Evolutionary conservation across 2,888 invertebrate genomes (phyloP).

Genomic region (Abrostola tripartita): DNA sequence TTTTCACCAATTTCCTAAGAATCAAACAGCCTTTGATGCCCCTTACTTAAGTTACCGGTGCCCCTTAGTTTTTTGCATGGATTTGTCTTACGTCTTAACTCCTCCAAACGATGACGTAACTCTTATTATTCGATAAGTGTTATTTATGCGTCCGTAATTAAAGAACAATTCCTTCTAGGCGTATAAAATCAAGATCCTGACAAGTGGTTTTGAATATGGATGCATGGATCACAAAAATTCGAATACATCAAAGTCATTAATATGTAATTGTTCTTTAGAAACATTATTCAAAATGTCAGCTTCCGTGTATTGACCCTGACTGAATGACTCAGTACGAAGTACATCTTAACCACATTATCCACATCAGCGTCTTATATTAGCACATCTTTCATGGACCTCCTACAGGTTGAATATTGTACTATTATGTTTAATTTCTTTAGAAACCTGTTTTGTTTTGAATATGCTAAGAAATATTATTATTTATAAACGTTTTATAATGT

Average conservation of each 20-base stretch:
- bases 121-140: conserved; percentile 4
- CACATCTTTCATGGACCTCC: not conserved
- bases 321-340: not conserved
- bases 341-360: conserved; percentile 11
- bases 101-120: conserved; percentile 8
- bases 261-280: conserved; percentile 25
- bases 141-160: conserved; percentile 16
- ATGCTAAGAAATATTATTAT: conserved; percentile 11
- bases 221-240: conserved; percentile 5
- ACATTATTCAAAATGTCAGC: conserved; percentile 19
- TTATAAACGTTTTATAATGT: conserved; percentile 3
- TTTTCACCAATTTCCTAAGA: conserved; percentile 23
- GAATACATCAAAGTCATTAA: not conserved
- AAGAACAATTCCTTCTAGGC: conserved; percentile 8
- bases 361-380: not conserved
- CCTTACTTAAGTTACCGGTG: conserved; percentile 13
- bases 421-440: too few relatives aligned
- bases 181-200: conserved; percentile 13
- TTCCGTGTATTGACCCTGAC: conserved; percentile 25
- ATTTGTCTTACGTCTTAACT: not conserved
- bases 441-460: conserved; percentile 14
- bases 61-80: conserved; percentile 26
- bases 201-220: too few relatives aligned
- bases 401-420: too few relatives aligned
- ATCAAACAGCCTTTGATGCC: conserved; percentile 20